Percentiles rank a stretch among this genome's conserved stretches.
These are phyloP conservation scores for Gonatopus flavifemur DNA, from an alignment of 1,140 invertebrate genomes.

Conservation along the genomic window DNA sequence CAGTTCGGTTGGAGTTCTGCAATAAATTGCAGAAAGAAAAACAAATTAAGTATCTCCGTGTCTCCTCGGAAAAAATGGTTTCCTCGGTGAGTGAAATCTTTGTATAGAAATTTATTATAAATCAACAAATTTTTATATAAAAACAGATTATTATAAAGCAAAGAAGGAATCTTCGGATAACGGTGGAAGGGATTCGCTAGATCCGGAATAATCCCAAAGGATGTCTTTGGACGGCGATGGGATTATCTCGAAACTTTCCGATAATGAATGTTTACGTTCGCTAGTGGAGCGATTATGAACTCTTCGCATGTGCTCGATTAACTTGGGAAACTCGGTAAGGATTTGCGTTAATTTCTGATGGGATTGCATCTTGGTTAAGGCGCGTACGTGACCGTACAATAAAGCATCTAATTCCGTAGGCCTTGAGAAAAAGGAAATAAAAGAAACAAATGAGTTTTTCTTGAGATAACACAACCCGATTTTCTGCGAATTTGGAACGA, in stretches of 20 bases:
- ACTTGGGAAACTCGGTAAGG: constrained; percentile 39
- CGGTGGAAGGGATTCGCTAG: constrained; percentile 28
- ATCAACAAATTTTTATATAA: too few species aligned
- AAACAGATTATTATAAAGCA: too few species aligned
- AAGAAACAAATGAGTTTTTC: not conserved
- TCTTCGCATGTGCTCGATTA: constrained; percentile 37
- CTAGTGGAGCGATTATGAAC: constrained; percentile 25
- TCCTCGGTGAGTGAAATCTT: too few species aligned
- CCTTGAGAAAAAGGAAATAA: constrained; percentile 39
- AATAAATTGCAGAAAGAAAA: constrained; percentile 22
- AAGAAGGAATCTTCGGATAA: constrained; percentile 28
- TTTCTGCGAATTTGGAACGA: not conserved
- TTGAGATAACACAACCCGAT: not conserved
- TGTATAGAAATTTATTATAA: too few species aligned
- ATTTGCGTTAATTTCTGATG: constrained; percentile 25
- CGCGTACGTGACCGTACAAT: constrained; percentile 72
- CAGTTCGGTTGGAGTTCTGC: constrained; percentile 81
- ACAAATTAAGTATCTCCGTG: constrained; percentile 8
- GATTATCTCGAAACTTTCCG: constrained; percentile 35
- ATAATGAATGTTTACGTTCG: not conserved
- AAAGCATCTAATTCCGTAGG: constrained; percentile 74
- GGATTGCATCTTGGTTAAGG: constrained; percentile 65
- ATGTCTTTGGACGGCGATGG: constrained; percentile 31
- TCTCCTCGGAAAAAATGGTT: too few species aligned
- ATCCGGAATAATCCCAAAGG: constrained; percentile 31